Conservation (phyloP, 2,797 vertebrate genomes). For the Aulostomus chinensis region DNA sequence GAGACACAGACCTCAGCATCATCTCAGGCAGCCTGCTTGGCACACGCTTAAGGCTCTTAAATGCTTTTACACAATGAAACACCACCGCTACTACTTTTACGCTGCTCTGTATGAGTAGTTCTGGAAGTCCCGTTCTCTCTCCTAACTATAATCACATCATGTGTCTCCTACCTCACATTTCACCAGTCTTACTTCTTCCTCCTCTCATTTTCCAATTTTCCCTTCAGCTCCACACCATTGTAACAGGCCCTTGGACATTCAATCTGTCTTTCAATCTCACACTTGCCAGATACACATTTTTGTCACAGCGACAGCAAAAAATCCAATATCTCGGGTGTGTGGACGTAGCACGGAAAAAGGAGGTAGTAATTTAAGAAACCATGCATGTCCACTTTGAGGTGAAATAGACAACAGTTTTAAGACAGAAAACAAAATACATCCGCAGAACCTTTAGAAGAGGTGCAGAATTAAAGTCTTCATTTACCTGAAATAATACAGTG, state of each 20-base stretch:
- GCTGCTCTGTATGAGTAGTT: neutral
- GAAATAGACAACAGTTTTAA: too few species aligned
- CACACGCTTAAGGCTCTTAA: neutral
- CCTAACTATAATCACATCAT: neutral
- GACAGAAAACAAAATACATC: too few species aligned
- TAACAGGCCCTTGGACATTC: neutral
- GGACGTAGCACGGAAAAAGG: too few species aligned
- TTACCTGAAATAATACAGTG: too few species aligned
- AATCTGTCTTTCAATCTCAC: constrained; percentile 8
- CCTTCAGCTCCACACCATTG: constrained; percentile 5
- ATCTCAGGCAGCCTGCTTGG: neutral
- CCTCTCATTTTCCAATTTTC: constrained; percentile 15
- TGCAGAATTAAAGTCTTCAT: too few species aligned
- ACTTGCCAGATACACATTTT: neutral
- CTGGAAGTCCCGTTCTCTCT: neutral
- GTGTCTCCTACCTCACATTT: constrained; percentile 1
- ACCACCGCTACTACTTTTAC: too few species aligned
- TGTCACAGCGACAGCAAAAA: constrained; percentile 22
- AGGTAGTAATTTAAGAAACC: too few species aligned
- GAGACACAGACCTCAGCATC: neutral
- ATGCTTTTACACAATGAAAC: constrained; percentile 1
- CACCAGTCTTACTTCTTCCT: neutral
- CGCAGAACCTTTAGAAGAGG: too few species aligned
- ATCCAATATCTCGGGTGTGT: too few species aligned
- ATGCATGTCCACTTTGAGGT: too few species aligned